Evolutionary conservation across 2,113 vertebrate species (phyloP).

Genomic region (Anthoscopus minutus): DNA sequence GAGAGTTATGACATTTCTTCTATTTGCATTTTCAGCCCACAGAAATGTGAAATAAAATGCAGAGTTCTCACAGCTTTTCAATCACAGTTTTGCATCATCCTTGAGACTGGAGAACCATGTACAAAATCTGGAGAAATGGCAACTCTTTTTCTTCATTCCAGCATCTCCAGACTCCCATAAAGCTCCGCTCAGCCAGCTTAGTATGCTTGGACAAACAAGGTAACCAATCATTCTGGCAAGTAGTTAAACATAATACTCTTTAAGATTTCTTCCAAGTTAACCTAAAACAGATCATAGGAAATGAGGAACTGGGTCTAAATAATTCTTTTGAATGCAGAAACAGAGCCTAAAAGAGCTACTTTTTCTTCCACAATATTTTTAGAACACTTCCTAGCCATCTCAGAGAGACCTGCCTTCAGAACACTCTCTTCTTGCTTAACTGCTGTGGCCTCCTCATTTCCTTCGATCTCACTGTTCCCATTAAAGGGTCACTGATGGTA

Average conservation of each 20-base stretch:
- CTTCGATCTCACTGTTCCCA: not conserved
- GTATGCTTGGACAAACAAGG: not conserved
- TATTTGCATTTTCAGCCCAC: not conserved
- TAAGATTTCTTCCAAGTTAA: not conserved
- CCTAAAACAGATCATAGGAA: not conserved
- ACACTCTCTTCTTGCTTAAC: not conserved
- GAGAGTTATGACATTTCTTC: not conserved
- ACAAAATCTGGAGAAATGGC: not conserved
- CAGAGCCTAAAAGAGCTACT: not conserved
- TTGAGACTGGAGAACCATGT: not conserved
- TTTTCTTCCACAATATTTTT: not conserved
- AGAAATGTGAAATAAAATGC: not conserved
- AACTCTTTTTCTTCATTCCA: not conserved
- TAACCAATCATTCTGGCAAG: not conserved
- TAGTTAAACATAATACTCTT: not conserved
- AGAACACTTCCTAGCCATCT: not conserved
- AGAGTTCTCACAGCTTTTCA: not conserved
- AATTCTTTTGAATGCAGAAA: not conserved
- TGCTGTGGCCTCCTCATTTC: not conserved
- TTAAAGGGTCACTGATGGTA: not conserved
- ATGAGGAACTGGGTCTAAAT: not conserved
- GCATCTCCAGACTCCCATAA: not conserved
- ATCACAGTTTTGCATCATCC: not conserved
- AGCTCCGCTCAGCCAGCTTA: not conserved
- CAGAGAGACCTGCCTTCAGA: not conserved